Conservation (phyloP, 2,888 invertebrate species). For the Dolomedes plantarius region DNA sequence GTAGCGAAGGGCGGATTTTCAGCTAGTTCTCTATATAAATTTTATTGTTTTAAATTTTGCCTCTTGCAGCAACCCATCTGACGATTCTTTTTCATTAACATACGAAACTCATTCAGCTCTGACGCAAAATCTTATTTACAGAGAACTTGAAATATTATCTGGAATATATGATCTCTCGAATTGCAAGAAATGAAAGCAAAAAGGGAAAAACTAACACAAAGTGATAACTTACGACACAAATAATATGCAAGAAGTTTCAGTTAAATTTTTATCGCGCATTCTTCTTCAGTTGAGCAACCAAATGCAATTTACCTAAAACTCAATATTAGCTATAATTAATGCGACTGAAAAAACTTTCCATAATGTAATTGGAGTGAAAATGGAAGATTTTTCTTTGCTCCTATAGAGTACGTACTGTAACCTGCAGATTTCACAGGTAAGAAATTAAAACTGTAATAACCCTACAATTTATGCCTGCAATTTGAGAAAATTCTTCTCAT, state of each 20-base stretch:
- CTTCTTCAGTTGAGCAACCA: neutral
- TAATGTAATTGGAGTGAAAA: slow-evolving; percentile 19
- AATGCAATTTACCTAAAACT: neutral
- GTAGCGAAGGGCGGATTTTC: too few species aligned
- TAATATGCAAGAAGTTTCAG: neutral
- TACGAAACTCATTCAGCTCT: too few species aligned
- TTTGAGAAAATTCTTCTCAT: slow-evolving; percentile 51
- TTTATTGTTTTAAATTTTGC: too few species aligned
- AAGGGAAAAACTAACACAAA: neutral
- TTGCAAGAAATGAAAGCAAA: neutral
- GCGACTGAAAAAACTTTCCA: neutral
- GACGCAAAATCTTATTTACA: neutral
- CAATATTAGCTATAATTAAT: slow-evolving; percentile 16
- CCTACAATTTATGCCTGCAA: slow-evolving; percentile 56
- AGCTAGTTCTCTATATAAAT: too few species aligned
- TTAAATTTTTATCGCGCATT: neutral
- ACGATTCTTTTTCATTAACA: too few species aligned
- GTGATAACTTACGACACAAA: neutral
- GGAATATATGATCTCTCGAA: neutral
- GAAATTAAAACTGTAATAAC: slow-evolving; percentile 57
- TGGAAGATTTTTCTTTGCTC: slow-evolving; percentile 20
- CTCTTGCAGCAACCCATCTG: too few species aligned
- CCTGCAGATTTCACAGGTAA: slow-evolving; percentile 22
- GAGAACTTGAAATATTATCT: neutral
- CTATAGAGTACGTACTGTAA: slow-evolving; percentile 1